Evolutionary conservation across 1,140 invertebrate genomes (phyloP), one percentile per base, ranked within the genome.

Genomic region (Heliconius hewitsoni): DNA sequence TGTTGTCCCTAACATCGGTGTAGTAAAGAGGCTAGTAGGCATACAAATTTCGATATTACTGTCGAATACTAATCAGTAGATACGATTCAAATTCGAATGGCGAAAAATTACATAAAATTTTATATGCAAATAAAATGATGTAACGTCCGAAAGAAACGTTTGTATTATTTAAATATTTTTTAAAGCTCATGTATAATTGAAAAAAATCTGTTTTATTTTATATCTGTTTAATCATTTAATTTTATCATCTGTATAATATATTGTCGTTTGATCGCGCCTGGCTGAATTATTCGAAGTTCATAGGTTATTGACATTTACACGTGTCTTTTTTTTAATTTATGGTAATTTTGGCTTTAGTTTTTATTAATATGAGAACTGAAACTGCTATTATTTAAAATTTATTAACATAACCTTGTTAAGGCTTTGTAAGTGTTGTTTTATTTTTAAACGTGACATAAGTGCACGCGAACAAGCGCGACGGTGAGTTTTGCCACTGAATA

Each of bases 101-200:
- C 27, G 52, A 79, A 79, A 52, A 50, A 18, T 52, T 75, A 55
- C 50, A 76, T 73, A 79, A 76, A 81, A 23, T 34, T 66, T 76
- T 42, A 70, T 83, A 83, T 83, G 82, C 52, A 55, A 80, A 83
- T 81, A 46, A 60, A 75, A 78, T 82, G 79, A 84, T 82, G 81
- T 84, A 78, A 84, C 74, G 73, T 73, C 50, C 77, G 34, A 79
- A 81, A 75, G 79, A 80, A 73, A 39, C 74, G 78, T 52, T 70
- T 55, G 74, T 71, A 77, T 76, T 55, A 60, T 77, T 80, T 85
- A 46, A 78, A 74, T 78, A 66, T 37, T 72, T 76, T 66, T 66
- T 66, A 0, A 66, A 66, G 30, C 23, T n/a, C 13, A 66, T 30
- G 30, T 66, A 66, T 30, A 66, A 60, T 66, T 27, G 3, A 30